Percentiles rank a stretch among this genome's conserved stretches.
Evolutionary conservation across 1,140 invertebrate species (phyloP).

Genomic region (Dendroctonus ponderosae): DNA sequence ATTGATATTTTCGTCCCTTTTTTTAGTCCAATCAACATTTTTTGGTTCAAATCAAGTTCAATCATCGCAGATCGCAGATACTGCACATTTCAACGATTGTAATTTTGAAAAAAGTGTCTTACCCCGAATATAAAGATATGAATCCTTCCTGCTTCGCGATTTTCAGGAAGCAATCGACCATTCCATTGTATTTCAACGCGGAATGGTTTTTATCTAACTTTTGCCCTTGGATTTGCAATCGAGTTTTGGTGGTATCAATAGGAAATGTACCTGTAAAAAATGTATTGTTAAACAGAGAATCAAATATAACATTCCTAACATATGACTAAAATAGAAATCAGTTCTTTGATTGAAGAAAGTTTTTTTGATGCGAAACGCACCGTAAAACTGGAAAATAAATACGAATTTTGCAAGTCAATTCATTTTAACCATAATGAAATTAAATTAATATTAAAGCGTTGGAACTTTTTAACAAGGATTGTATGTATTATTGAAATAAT

Average conservation of each 20-base stretch:
- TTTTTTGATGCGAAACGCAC: background rate
- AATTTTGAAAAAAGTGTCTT: conserved; percentile 41
- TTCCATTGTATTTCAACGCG: conserved; percentile 81
- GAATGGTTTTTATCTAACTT: conserved; percentile 74
- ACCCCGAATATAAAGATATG: conserved; percentile 81
- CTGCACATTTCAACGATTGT: too few species aligned
- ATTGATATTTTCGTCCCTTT: too few species aligned
- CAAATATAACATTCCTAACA: background rate
- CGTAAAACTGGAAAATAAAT: background rate
- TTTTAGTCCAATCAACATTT: too few species aligned
- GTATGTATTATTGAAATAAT: too few species aligned
- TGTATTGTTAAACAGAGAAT: background rate
- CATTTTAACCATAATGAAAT: too few species aligned
- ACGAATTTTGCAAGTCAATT: too few species aligned
- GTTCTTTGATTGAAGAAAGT: too few species aligned
- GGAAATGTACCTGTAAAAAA: conserved; percentile 88
- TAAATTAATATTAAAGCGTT: too few species aligned
- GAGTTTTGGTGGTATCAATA: conserved; percentile 93
- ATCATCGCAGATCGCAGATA: background rate
- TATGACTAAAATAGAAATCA: too few species aligned
- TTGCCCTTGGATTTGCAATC: conserved; percentile 93
- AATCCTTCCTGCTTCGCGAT: conserved; percentile 82
- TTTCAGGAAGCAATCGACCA: conserved; percentile 84
- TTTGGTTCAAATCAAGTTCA: too few species aligned
- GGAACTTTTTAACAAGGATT: too few species aligned